A percentile compares a stretch with the other conserved stretches of the same genome.
Conservation (phyloP, 1,140 invertebrate genomes). For the Monomorium pharaonis region DNA sequence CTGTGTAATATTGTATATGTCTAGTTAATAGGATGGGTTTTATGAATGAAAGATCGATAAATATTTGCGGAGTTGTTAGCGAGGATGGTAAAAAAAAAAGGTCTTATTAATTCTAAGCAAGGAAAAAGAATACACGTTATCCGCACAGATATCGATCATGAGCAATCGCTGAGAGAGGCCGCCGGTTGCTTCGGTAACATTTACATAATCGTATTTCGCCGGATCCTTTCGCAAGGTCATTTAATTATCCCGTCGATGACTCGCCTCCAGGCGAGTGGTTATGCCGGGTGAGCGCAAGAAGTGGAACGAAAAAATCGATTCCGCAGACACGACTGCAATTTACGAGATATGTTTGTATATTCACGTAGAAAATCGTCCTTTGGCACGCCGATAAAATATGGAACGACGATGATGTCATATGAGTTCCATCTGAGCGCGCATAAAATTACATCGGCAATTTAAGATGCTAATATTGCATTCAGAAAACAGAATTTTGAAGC, state of each 20-base stretch:
- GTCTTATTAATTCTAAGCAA: background rate
- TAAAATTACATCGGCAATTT: background rate
- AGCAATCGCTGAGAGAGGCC: background rate
- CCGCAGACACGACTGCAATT: background rate
- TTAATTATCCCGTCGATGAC: conserved; percentile 41
- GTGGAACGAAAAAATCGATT: conserved; percentile 29
- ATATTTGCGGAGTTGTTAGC: background rate
- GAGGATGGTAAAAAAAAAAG: background rate
- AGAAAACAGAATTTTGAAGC: background rate
- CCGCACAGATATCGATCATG: background rate
- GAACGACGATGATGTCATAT: background rate
- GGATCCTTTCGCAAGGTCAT: conserved; percentile 19
- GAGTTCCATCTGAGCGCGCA: background rate
- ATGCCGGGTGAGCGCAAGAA: background rate
- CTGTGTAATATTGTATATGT: background rate
- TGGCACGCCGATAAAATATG: background rate
- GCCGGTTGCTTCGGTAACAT: background rate
- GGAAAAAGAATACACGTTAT: background rate
- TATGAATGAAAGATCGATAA: background rate
- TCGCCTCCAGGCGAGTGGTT: conserved; percentile 9
- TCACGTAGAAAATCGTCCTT: background rate
- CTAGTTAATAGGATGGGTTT: background rate
- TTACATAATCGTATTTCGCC: conserved; percentile 45
- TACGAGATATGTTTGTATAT: background rate
- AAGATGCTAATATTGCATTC: background rate